A percentile compares a stretch with the other conserved stretches of the same genome.
Evolutionary conservation across 2,888 invertebrate species (phyloP).

Genomic region (Microchrysa polita): DNA sequence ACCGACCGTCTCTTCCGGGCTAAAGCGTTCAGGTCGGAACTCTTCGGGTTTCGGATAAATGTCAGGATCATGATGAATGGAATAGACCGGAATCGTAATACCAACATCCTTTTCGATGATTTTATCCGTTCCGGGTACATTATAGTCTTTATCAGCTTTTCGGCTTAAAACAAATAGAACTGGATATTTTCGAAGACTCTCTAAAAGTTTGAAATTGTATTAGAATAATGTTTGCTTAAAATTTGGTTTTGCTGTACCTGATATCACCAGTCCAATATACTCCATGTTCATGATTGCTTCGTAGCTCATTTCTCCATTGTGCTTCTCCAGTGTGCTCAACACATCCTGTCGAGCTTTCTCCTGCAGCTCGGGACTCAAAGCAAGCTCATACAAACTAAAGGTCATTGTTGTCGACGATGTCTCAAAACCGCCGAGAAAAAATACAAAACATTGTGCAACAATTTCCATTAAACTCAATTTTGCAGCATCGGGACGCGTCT

Average conservation of each 20-base stretch:
- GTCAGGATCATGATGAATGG: no score
- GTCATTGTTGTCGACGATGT: conserved; percentile 66
- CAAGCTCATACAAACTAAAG: conserved; percentile 66
- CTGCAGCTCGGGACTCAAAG: conserved; percentile 64
- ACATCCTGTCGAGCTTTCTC: conserved; percentile 64
- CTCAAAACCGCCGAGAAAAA: conserved; percentile 57
- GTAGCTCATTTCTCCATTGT: conserved; percentile 63
- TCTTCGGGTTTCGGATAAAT: no score
- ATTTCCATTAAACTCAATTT: not conserved
- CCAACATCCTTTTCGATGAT: conserved; percentile 66
- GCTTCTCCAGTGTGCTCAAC: conserved; percentile 57
- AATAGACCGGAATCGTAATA: conserved; percentile 69
- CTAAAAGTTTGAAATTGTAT: conserved; percentile 57
- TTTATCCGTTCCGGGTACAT: conserved; percentile 63
- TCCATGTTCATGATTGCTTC: conserved; percentile 65
- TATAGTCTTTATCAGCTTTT: conserved; percentile 64
- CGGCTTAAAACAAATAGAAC: conserved; percentile 65
- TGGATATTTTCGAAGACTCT: conserved; percentile 68
- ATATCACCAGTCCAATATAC: conserved; percentile 65
- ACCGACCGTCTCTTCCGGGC: conserved; percentile 65
- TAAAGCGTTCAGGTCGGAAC: no score
- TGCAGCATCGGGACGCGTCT: not conserved
- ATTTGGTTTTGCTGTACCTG: conserved; percentile 57
- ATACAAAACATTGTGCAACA: conserved; percentile 54
- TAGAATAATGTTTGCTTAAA: no score